A percentile compares a stretch with the other conserved stretches of the same genome.
These are phyloP conservation scores for Halcyon malimbica DNA, from an alignment of 2,113 vertebrate species.

Conservation along the genomic window DNA sequence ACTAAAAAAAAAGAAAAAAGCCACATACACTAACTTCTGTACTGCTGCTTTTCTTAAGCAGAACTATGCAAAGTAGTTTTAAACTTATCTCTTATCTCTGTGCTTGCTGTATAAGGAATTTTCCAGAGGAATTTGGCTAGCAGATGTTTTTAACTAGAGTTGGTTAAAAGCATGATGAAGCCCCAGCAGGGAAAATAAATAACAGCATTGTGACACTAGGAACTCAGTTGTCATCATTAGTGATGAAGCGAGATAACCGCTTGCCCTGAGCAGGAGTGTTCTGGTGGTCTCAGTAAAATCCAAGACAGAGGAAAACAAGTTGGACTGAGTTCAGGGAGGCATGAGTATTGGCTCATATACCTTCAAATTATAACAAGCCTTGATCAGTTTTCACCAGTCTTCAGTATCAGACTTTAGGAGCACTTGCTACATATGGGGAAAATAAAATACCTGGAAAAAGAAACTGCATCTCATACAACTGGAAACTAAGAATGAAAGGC, in stretches of 20 bases:
- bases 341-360: not conserved
- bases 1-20: not conserved
- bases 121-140: constrained; percentile 57
- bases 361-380: not conserved
- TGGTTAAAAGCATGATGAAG: constrained; percentile 12
- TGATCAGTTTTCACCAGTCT: not conserved
- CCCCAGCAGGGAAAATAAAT: constrained; percentile 26
- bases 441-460: not conserved
- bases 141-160: constrained; percentile 49
- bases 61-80: constrained; percentile 34
- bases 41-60: not conserved
- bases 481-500: not conserved
- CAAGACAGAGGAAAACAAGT: not conserved
- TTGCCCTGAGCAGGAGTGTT: not conserved
- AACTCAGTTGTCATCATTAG: not conserved
- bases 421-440: not conserved
- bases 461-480: not conserved
- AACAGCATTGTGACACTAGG: not conserved
- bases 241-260: not conserved
- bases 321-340: not conserved
- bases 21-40: not conserved
- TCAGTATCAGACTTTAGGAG: not conserved
- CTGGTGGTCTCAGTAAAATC: not conserved
- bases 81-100: constrained; percentile 48
- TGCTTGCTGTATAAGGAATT: constrained; percentile 45